Percentiles rank a stretch among this genome's conserved stretches.
These are phyloP conservation scores for Cinara cedri DNA, from an alignment of 2,888 invertebrate species.

Conservation along the genomic window DNA sequence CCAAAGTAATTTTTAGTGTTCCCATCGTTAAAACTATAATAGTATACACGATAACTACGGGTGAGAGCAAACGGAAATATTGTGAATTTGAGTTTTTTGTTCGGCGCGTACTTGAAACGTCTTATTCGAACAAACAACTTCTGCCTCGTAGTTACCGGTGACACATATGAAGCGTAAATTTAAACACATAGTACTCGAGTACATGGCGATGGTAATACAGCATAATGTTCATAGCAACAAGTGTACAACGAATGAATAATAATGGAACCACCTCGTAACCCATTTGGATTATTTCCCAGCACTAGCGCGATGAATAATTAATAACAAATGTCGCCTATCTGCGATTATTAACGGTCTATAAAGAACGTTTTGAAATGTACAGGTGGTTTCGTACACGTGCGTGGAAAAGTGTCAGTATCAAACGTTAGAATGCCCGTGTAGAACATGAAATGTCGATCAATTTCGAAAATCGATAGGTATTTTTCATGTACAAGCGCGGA, in stretches of 20 bases:
- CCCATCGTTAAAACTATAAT: no score
- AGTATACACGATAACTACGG: no score
- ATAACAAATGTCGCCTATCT: conserved; percentile 43
- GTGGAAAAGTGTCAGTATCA: no score
- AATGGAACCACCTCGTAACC: conserved; percentile 47
- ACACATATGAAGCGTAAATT: not conserved
- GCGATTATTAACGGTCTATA: conserved; percentile 35
- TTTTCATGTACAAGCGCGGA: no score
- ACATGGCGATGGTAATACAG: not conserved
- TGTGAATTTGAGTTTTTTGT: no score
- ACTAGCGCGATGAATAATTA: conserved; percentile 41
- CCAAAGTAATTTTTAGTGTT: no score
- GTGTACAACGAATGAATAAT: conserved; percentile 44
- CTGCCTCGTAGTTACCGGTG: not conserved
- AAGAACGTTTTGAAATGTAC: conserved; percentile 17
- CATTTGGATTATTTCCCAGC: conserved; percentile 52
- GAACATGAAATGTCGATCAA: no score
- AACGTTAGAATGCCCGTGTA: no score
- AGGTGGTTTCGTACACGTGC: conserved; percentile 25
- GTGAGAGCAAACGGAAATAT: no score
- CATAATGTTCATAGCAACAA: conserved; percentile 35
- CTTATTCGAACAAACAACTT: not conserved
- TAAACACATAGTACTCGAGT: not conserved
- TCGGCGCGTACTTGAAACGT: no score
- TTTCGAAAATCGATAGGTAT: no score